A percentile compares a stretch with the other conserved stretches of the same genome.
Evolutionary conservation across 2,888 invertebrate species (phyloP).

Genomic region (Lordiphosa andalusiaca): DNA sequence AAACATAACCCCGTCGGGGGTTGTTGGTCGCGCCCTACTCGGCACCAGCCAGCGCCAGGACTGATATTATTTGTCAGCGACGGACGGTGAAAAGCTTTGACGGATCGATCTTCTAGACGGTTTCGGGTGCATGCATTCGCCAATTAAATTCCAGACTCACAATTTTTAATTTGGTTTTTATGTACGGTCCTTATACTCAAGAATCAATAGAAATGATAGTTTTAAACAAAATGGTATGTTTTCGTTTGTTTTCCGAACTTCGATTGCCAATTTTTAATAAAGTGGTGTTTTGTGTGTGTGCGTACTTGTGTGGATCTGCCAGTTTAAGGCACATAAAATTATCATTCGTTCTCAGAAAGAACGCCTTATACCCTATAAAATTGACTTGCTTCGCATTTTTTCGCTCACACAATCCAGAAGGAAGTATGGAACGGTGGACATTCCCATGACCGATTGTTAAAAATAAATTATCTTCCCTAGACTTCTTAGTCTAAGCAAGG

Average conservation of each 20-base stretch:
- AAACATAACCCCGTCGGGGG: not conserved
- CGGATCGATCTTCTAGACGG: conserved; percentile 76
- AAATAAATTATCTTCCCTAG: too few species aligned
- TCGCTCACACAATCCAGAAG: too few species aligned
- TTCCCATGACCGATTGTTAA: too few species aligned
- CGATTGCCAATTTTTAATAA: conserved; percentile 11
- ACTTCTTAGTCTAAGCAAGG: too few species aligned
- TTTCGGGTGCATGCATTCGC: conserved; percentile 77
- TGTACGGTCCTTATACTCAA: conserved; percentile 20
- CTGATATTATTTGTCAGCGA: conserved; percentile 1
- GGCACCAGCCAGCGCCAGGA: conserved; percentile 6
- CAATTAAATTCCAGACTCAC: conserved; percentile 47
- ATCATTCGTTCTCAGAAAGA: not conserved
- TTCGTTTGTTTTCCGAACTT: conserved; percentile 27
- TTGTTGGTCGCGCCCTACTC: not conserved
- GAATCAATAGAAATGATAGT: conserved; percentile 46
- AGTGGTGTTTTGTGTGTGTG: conserved; percentile 35
- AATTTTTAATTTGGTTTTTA: conserved; percentile 21
- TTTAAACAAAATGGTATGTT: conserved; percentile 47
- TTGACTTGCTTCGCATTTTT: too few species aligned
- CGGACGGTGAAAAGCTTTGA: conserved; percentile 54
- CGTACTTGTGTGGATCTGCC: conserved; percentile 9
- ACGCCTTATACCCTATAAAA: not conserved
- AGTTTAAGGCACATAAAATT: conserved; percentile 1
- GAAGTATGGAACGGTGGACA: too few species aligned